A percentile compares a stretch with the other conserved stretches of the same genome.
Evolutionary conservation across 2,113 vertebrate species (phyloP).

Genomic region (Tringa solitaria): DNA sequence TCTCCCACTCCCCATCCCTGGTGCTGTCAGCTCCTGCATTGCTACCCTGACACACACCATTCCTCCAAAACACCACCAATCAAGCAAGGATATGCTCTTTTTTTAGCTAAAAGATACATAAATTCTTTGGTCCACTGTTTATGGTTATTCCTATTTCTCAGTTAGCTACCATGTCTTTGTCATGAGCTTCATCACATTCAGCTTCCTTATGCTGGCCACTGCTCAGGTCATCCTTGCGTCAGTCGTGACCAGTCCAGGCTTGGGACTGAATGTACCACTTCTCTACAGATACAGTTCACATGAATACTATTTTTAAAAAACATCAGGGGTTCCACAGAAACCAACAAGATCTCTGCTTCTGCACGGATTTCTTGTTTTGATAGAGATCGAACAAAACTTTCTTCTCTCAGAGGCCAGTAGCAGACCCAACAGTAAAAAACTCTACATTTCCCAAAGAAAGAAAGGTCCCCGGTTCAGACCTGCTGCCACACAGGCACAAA

Average conservation of each 20-base stretch:
- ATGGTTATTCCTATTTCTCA: neutral
- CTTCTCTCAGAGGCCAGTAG: neutral
- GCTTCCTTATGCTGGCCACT: neutral
- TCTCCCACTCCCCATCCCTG: fast-evolving
- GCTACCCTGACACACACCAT: neutral
- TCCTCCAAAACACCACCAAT: neutral
- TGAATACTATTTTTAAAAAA: neutral
- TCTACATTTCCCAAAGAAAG: neutral
- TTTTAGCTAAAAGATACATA: neutral
- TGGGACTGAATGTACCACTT: neutral
- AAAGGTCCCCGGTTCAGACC: neutral
- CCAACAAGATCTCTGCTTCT: neutral
- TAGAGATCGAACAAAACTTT: neutral
- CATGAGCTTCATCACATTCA: neutral
- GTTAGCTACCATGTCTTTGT: neutral
- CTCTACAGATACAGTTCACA: neutral
- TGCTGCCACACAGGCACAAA: neutral
- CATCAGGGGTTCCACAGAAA: neutral
- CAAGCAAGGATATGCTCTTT: neutral
- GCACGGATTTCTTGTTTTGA: neutral
- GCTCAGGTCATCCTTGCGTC: neutral
- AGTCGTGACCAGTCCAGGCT: neutral
- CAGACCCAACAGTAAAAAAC: neutral
- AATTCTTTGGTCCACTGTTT: neutral
- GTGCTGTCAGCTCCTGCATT: neutral